phyloP scores from a whole-genome alignment of 1,140 invertebrate species.

The Drosophila ercepeae region DNA sequence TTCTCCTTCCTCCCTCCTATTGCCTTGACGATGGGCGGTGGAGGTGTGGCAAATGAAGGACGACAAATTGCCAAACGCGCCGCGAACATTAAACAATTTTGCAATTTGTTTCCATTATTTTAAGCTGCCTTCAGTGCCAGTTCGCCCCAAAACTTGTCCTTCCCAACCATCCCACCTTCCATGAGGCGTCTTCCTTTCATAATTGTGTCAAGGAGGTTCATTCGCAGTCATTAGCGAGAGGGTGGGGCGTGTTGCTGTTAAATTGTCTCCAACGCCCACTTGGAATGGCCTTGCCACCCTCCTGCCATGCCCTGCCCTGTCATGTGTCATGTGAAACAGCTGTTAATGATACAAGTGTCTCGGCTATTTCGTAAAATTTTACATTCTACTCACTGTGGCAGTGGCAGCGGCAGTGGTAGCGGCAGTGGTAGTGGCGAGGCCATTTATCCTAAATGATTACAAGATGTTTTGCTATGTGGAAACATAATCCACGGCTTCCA shows the following conservation, averaged over 20 bases:
- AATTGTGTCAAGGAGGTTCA: conserved; percentile 80
- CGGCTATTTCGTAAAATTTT: conserved; percentile 54
- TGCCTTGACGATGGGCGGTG: neutral
- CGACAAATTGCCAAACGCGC: conserved; percentile 75
- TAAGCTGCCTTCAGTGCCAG: conserved; percentile 55
- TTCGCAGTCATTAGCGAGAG: conserved; percentile 72
- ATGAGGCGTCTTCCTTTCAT: conserved; percentile 41
- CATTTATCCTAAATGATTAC: conserved; percentile 51
- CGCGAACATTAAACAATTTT: conserved; percentile 76
- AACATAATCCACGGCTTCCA: conserved; percentile 37
- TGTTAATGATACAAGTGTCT: conserved; percentile 71
- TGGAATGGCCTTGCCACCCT: neutral
- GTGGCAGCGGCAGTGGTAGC: no score
- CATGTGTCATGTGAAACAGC: conserved; percentile 70
- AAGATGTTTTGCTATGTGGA: conserved; percentile 21
- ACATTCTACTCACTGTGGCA: conserved; percentile 37
- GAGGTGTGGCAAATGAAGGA: conserved; percentile 55
- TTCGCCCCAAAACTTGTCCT: neutral
- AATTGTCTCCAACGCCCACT: conserved; percentile 29
- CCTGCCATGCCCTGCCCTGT: conserved; percentile 32
- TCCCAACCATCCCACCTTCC: neutral
- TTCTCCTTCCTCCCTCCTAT: conserved; percentile 8
- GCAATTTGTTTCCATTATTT: conserved; percentile 80
- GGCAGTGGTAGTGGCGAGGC: no score
- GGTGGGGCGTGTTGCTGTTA: conserved; percentile 46